A percentile compares a stretch with the other conserved stretches of the same genome.
Conservation (phyloP, 2,113 vertebrate genomes). For the Spilogale gracilis region DNA sequence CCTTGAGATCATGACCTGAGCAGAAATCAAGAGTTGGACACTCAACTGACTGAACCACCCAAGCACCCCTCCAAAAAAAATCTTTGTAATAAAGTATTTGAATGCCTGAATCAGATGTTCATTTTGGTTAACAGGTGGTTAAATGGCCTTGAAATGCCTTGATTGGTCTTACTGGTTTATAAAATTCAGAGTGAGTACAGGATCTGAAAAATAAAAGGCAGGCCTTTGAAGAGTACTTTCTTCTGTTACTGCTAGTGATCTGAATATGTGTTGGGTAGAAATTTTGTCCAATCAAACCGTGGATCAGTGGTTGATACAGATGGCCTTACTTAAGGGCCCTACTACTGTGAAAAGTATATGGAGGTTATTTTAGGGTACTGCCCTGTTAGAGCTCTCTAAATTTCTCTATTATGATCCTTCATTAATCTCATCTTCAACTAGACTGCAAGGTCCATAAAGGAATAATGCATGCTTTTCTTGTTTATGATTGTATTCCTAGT, state of each 20-base stretch:
- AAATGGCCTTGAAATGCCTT: constrained; percentile 29
- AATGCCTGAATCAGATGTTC: background rate
- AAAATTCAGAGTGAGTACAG: background rate
- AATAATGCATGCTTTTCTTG: background rate
- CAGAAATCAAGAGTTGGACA: background rate
- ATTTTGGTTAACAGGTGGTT: constrained; percentile 16
- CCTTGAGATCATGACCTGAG: background rate
- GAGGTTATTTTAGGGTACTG: background rate
- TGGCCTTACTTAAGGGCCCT: background rate
- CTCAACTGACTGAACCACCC: background rate
- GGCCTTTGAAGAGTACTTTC: background rate
- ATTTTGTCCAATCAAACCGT: background rate
- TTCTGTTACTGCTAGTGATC: background rate
- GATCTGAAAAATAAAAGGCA: constrained; percentile 10
- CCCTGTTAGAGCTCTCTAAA: background rate
- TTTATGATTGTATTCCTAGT: constrained; percentile 9
- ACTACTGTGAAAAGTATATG: background rate
- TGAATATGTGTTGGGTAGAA: background rate
- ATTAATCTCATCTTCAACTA: background rate
- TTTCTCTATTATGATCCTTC: constrained; percentile 18
- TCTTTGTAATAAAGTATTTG: constrained; percentile 15
- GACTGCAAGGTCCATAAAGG: background rate
- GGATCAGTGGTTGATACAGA: background rate
- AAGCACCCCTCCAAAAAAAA: background rate
- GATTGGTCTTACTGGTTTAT: constrained; percentile 7